A percentile compares a stretch with the other conserved stretches of the same genome.
These are phyloP conservation scores for Hippocampus guttulatus DNA, from an alignment of 2,113 vertebrate species.

Conservation along the genomic window DNA sequence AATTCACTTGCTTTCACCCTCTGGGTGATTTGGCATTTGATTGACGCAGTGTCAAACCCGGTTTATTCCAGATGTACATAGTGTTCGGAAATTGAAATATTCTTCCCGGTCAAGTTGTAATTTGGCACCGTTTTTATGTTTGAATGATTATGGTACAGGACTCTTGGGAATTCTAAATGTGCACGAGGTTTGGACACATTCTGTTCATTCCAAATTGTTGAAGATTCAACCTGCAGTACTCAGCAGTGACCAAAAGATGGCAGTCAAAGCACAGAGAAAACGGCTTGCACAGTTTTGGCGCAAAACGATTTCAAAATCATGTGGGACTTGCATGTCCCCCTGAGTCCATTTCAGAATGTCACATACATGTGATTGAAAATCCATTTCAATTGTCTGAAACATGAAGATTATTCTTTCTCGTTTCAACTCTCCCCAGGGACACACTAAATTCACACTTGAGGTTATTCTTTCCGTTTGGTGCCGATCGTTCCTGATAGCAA, in stretches of 20 bases:
- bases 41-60: too few species aligned
- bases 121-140: too few species aligned
- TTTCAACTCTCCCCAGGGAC: neutral
- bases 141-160: too few species aligned
- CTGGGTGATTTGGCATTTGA: too few species aligned
- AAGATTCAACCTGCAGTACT: neutral
- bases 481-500: slow-evolving; percentile 33
- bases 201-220: neutral
- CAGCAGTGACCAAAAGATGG: neutral
- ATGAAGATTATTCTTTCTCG: slow-evolving; percentile 7
- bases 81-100: too few species aligned
- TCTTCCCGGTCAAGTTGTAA: too few species aligned
- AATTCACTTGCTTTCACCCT: too few species aligned
- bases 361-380: neutral
- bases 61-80: too few species aligned
- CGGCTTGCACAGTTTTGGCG: too few species aligned
- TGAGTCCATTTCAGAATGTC: neutral
- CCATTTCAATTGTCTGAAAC: too few species aligned
- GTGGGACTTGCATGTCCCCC: too few species aligned
- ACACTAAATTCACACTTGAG: neutral
- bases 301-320: too few species aligned
- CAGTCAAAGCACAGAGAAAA: neutral
- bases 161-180: neutral
- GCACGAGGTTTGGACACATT: neutral
- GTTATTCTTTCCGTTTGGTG: slow-evolving; percentile 4